Percentiles rank a stretch among this genome's conserved stretches.
Conservation (phyloP, 2,888 invertebrate species). For the Pollenia angustigena region DNA sequence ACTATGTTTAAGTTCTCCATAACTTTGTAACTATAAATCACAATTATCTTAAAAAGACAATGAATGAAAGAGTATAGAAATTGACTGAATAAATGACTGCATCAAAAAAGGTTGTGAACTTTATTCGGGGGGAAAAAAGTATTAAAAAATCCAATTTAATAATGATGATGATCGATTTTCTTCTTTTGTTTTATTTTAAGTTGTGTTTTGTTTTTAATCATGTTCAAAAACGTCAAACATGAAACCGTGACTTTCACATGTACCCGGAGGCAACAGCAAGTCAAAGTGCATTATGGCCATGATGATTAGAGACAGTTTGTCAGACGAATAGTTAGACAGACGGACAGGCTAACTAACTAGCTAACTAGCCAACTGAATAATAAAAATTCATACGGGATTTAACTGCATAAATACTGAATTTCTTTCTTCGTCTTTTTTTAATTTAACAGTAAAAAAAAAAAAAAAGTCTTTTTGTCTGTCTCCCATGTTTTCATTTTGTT, state of each 20-base stretch:
- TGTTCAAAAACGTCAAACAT: constrained; percentile 58
- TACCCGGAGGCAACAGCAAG: constrained; percentile 66
- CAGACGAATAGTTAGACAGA: background rate
- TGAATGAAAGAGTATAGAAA: constrained; percentile 8
- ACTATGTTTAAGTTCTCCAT: constrained; percentile 43
- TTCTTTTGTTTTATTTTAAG: background rate
- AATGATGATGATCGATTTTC: constrained; percentile 66
- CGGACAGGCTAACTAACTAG: background rate
- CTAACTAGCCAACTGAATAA: constrained; percentile 1
- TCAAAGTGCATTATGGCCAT: constrained; percentile 62
- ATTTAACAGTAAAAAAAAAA: background rate
- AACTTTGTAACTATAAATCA: constrained; percentile 66
- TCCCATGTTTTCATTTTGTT: background rate
- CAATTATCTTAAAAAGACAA: constrained; percentile 62
- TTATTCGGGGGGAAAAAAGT: constrained; percentile 39
- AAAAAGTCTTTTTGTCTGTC: too few species aligned
- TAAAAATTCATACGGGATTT: constrained; percentile 12
- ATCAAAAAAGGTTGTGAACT: constrained; percentile 58
- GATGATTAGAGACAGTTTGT: constrained; percentile 4
- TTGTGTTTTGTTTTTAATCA: constrained; percentile 20
- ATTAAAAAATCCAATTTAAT: constrained; percentile 54
- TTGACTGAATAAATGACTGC: background rate
- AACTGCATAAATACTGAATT: background rate
- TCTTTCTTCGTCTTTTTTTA: background rate
- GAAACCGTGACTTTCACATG: constrained; percentile 69